Base-by-base conservation (phyloP, 2,888 invertebrate genomes). In the Aphrophora alni region DNA sequence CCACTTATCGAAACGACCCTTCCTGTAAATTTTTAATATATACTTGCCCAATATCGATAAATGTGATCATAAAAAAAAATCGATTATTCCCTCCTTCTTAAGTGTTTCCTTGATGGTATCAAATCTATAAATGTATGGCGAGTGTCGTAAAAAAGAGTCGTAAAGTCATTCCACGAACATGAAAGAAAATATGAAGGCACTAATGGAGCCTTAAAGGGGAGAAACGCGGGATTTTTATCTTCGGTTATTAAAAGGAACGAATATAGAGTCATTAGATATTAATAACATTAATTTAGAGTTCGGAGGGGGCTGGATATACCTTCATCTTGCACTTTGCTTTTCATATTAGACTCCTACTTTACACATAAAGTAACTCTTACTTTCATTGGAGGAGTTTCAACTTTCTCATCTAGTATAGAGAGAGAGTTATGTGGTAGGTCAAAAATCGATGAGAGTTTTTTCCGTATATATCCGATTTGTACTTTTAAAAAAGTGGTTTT, bases 81-180 rank as follows among this genome's bases (percentile, higher is more conserved):
- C 59, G 59, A 59, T 59, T 59, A 59, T 59, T 59, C 59, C 1
- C 59, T 21, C 59, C 44, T 44, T 14, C 44, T 21, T 21, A 10
- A 59, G 59, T 59, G 59, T 59, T 59, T 21, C 59, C 10, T 2
- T 59, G 59, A 59, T 59, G 59, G 59, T 21, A 59, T 59, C 59
- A 59, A 59, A 59, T 59, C 59, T 59, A 59, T 59, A 59, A 59
- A 59, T 59, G 59, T 59, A 59, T 5, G 59, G 59, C 44, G 44
- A 21, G 21, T 10, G 59, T 59, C 59, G 21, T 59, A 59, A 59
- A 59, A n/a, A n/a, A 59, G 4, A 3, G 59, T 59, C 59, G 59
- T 59, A 59, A 59, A 59, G 21, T 59, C 12, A 59, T 59, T 59
- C 21, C 21, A 14, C 21, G 5, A 21, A n/a, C 21, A 10, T 21